Evolutionary conservation across 2,888 invertebrate genomes (phyloP).

Genomic region (Patella caerulea): DNA sequence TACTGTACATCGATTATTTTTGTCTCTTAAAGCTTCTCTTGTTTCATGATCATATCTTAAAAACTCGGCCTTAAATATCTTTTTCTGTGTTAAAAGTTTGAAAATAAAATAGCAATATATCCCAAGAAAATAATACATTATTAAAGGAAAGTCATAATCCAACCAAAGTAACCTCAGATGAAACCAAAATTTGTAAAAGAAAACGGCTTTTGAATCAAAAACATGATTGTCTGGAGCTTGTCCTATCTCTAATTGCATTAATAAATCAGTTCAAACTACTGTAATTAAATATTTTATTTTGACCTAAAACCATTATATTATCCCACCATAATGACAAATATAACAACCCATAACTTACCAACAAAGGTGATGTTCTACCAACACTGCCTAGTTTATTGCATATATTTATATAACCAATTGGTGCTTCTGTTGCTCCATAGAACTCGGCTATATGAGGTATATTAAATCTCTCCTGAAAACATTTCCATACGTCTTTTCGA

Average conservation of each 20-base stretch:
- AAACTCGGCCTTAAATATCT: neutral
- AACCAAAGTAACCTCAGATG: no score
- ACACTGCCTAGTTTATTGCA: constrained; percentile 78
- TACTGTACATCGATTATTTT: neutral
- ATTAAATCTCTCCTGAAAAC: constrained; percentile 87
- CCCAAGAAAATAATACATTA: no score
- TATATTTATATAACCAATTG: constrained; percentile 94
- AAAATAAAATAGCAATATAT: no score
- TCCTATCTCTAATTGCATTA: no score
- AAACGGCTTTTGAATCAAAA: no score
- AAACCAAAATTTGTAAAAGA: no score
- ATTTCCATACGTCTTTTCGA: constrained; percentile 91
- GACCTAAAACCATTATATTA: no score
- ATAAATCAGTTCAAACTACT: no score
- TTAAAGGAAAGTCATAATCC: no score
- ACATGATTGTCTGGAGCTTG: no score
- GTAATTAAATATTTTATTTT: no score
- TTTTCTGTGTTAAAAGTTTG: neutral
- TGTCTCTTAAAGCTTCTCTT: neutral
- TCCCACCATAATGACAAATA: no score
- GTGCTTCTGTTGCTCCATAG: constrained; percentile 97
- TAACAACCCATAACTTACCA: constrained; percentile 37
- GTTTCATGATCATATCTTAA: constrained; percentile 6
- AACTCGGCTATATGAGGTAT: constrained; percentile 89
- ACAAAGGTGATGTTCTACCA: constrained; percentile 50